Percentiles rank a stretch among this genome's conserved stretches.
Evolutionary conservation across 1,140 invertebrate genomes (phyloP).

Genomic region (Drosophila santomea): DNA sequence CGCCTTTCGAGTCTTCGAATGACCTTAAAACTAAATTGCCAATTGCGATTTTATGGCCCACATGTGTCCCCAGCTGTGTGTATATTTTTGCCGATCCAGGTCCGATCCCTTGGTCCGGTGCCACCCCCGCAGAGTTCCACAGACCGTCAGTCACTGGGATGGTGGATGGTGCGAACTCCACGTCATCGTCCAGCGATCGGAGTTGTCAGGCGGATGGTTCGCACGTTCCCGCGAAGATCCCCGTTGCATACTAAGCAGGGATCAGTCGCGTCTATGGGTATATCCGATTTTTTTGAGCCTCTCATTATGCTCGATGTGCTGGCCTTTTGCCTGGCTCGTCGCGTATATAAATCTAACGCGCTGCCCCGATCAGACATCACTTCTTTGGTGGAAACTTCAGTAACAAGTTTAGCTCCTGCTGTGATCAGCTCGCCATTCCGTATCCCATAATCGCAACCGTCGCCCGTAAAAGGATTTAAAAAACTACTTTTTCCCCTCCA

Average conservation of each 20-base stretch:
- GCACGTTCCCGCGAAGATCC: conserved; percentile 61
- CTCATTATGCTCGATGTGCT: conserved; percentile 72
- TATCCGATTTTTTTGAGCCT: conserved; percentile 68
- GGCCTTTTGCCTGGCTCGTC: conserved; percentile 56
- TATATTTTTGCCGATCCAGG: conserved; percentile 17
- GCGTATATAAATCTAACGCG: conserved; percentile 84
- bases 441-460: not conserved
- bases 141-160: conserved; percentile 23
- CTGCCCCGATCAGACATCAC: conserved; percentile 76
- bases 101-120: conserved; percentile 31
- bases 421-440: conserved; percentile 71
- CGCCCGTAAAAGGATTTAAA: conserved; percentile 14
- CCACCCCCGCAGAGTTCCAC: conserved; percentile 7
- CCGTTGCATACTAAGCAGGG: conserved; percentile 66
- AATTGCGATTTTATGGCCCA: conserved; percentile 69
- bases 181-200: conserved; percentile 11
- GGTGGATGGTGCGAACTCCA: conserved; percentile 50
- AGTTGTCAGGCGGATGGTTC: conserved; percentile 53
- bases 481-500: not conserved
- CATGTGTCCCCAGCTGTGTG: conserved; percentile 44
- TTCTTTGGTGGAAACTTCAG: conserved; percentile 85
- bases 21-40: conserved; percentile 70
- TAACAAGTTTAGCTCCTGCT: conserved; percentile 84
- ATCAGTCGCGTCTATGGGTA: conserved; percentile 60
- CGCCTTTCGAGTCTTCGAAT: conserved; percentile 43